Evolutionary conservation across 2,113 vertebrate genomes (phyloP).

Genomic region (Alaudala cheleensis): DNA sequence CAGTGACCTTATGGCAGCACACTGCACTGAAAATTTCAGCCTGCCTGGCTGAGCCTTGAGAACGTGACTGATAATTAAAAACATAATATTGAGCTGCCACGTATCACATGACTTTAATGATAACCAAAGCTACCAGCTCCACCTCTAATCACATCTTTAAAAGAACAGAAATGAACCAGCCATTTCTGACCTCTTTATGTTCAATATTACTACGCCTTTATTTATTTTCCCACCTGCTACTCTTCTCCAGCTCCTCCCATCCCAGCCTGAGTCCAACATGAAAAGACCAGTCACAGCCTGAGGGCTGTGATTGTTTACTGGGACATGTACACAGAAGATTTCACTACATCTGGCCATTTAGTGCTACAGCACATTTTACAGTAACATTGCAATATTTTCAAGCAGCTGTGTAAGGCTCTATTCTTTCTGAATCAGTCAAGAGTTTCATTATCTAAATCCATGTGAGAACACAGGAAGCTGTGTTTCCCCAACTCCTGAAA

Average conservation of each 20-base stretch:
- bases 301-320: background rate
- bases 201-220: background rate
- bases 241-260: background rate
- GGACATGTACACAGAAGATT: background rate
- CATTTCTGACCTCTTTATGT: background rate
- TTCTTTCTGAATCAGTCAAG: conserved; percentile 46
- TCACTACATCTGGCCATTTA: background rate
- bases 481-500: conserved; percentile 78
- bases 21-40: background rate
- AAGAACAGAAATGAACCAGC: background rate
- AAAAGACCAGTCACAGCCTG: background rate
- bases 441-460: conserved; percentile 69
- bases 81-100: background rate
- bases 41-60: background rate
- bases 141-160: background rate
- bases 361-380: background rate
- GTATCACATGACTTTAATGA: background rate
- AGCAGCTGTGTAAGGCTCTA: background rate
- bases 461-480: conserved; percentile 80
- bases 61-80: background rate
- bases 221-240: background rate
- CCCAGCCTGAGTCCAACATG: background rate
- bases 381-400: background rate
- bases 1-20: background rate
- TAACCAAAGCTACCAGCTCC: background rate